These are phyloP conservation scores for Harpalus rufipes DNA, from an alignment of 2,888 invertebrate species.

Conservation along the genomic window DNA sequence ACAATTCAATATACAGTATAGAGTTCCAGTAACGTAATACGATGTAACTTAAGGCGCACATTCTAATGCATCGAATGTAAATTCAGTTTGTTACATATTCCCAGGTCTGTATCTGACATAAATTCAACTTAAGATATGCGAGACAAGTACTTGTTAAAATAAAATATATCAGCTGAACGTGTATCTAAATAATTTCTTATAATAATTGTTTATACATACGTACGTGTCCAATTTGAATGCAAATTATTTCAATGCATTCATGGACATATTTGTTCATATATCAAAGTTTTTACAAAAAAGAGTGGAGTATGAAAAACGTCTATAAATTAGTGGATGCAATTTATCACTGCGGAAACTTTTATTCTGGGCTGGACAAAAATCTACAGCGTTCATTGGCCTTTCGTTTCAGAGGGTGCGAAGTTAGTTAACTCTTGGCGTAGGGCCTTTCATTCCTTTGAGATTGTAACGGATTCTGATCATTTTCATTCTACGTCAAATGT, in stretches of 20 bases:
- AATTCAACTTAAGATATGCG: too few species aligned
- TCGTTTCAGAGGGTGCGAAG: background rate
- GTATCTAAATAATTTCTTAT: background rate
- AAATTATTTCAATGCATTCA: background rate
- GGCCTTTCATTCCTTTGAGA: background rate
- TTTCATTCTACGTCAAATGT: background rate
- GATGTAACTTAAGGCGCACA: too few species aligned
- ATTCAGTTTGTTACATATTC: too few species aligned
- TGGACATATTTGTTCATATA: background rate
- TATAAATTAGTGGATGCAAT: constrained; percentile 1
- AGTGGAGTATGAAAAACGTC: background rate
- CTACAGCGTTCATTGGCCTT: background rate
- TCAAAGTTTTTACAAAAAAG: background rate
- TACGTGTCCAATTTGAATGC: background rate
- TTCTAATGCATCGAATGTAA: too few species aligned
- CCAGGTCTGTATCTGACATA: too few species aligned
- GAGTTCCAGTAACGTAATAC: too few species aligned
- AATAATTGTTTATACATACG: constrained; percentile 1
- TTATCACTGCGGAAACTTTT: background rate
- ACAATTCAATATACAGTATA: too few species aligned
- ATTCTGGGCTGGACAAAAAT: background rate
- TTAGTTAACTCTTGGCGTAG: background rate
- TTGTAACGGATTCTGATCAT: constrained; percentile 21
- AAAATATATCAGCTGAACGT: background rate
- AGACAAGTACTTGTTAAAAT: background rate